Percentiles rank a stretch among this genome's conserved stretches.
Evolutionary conservation across 2,888 invertebrate species (phyloP).

Genomic region (Perizoma affinitatum): DNA sequence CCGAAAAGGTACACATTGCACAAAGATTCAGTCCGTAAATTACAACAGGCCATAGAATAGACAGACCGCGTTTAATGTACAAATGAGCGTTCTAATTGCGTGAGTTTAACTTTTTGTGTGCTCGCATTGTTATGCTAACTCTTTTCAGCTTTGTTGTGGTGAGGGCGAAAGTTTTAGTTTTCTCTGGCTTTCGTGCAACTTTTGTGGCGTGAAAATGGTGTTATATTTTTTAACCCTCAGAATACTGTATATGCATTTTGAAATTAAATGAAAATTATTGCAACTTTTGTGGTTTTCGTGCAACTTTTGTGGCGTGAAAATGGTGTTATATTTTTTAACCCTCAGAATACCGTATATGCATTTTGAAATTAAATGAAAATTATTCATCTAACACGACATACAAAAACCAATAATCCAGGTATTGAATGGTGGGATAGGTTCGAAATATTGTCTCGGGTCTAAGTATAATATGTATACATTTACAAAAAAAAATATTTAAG

Average conservation of each 20-base stretch:
- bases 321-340: slow-evolving; percentile 20
- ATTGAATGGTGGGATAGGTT: no score
- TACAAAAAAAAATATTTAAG: no score
- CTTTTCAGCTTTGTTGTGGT: slow-evolving; percentile 45
- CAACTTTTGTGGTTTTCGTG: slow-evolving; percentile 32
- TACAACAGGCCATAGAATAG: slow-evolving; percentile 34
- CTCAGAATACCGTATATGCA: no score
- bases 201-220: slow-evolving; percentile 25
- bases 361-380: no score
- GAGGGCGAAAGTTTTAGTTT: slow-evolving; percentile 40
- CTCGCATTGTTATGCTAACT: slow-evolving; percentile 54
- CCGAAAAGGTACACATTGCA: slow-evolving; percentile 7
- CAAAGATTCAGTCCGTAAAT: slow-evolving; percentile 15
- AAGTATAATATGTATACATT: no score
- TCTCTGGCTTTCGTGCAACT: slow-evolving; percentile 31
- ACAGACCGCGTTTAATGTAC: slow-evolving; percentile 62
- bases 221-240: slow-evolving; percentile 12
- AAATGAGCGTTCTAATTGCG: slow-evolving; percentile 65
- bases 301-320: slow-evolving; percentile 25
- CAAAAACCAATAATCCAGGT: no score
- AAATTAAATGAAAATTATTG: no score
- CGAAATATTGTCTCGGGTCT: no score
- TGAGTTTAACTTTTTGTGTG: slow-evolving; percentile 58
- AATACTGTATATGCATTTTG: no score
- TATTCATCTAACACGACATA: no score